phyloP scores from a whole-genome alignment of 2,888 invertebrate species.

The Polyommatus icarus region DNA sequence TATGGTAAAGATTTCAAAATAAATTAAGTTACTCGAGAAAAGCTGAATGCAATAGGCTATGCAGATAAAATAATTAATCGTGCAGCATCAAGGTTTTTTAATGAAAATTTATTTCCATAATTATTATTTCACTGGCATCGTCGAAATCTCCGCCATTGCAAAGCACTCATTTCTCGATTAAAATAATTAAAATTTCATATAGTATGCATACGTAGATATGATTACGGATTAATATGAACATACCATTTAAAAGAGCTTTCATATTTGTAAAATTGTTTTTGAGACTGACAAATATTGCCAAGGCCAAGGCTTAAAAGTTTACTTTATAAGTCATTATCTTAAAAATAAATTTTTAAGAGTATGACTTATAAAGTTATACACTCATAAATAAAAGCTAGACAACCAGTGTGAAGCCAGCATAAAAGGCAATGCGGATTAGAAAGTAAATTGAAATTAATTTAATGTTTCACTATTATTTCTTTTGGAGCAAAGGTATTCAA shows the following conservation, averaged over 20 bases:
- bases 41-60: not conserved
- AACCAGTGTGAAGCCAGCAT: not conserved
- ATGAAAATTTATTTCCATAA: conserved; percentile 22
- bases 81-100: not conserved
- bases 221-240: not conserved
- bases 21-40: not conserved
- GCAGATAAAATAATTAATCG: not conserved
- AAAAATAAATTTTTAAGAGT: too few relatives aligned
- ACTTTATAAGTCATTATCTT: not conserved
- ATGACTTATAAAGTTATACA: not conserved
- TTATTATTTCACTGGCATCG: not conserved
- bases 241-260: not conserved
- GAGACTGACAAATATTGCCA: not conserved
- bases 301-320: too few relatives aligned
- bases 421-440: not conserved
- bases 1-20: not conserved
- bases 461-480: not conserved
- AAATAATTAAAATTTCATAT: not conserved
- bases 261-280: not conserved
- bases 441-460: not conserved
- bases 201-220: not conserved
- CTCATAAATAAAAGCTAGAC: not conserved
- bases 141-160: conserved; percentile 4
- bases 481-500: not conserved
- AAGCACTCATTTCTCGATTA: conserved; percentile 12